Evolutionary conservation across 2,113 vertebrate species (phyloP), one percentile per base, ranked within the genome.

Genomic region (Alligator sinensis): DNA sequence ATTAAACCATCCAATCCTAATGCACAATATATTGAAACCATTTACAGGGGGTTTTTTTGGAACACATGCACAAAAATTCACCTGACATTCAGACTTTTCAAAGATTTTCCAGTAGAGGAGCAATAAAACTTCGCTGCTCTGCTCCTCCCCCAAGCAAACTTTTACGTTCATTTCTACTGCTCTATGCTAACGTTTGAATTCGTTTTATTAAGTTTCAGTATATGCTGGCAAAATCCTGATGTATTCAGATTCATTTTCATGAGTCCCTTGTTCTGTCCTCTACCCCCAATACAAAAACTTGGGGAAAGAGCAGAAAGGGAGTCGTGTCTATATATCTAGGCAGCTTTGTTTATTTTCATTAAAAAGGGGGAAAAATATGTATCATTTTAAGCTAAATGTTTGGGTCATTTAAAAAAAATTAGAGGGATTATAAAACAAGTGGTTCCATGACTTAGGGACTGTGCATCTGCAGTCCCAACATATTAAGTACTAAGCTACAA

Each of bases 21-120:
- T 84, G 90, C 86, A 90, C 86, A 93, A 77, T 66, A 89, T 75
- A 79, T 55, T 74, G 4, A 34, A 90, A 76, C 25, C 86, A 54
- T 54, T 54, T 22, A 54, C 92, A 82, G 66, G 30, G 24, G 61
- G 25, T 25, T 54, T 38, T 88, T 82, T 3, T 30, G 72, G 68
- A 47, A 47, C 47, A 47, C 8, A 47, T 47, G 47, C 47, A 47
- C 47, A 47, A 47, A 47, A 72, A 72, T 38, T 34, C 19, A 74
- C 22, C 34, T 47, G 21, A 21, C 22, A 15, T 47, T 74, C 47
- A 74, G 6, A 60, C 82, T 85, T 34, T 30, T 22, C 74, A 84
- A 93, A 93, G 85, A 68, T 47, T 55, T 92, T 87, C 64, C 13
- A 92, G 70, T 62, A 82, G 63, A 55, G 21, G 11, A 86, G 76